Evolutionary conservation across 2,113 vertebrate genomes (phyloP).

Genomic region (Chrysemys picta): DNA sequence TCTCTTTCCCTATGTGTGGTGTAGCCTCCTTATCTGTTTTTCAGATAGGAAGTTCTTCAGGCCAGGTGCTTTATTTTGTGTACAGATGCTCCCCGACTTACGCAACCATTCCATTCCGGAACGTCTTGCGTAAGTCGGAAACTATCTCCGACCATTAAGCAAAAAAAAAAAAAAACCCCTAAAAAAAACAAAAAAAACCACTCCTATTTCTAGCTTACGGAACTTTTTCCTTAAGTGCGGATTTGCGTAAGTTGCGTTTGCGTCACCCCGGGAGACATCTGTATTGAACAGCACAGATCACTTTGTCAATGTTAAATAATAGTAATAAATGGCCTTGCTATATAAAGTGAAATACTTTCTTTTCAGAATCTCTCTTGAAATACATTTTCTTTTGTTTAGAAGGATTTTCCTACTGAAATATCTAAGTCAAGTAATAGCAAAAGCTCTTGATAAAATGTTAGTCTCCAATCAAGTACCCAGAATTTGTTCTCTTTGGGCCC

Average conservation of each 20-base stretch:
- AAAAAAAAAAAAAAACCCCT: too few relatives aligned
- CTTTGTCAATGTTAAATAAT: not conserved
- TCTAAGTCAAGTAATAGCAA: not conserved
- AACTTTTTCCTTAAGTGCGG: too few relatives aligned
- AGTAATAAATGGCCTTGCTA: rapidly evolving
- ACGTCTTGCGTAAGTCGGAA: too few relatives aligned
- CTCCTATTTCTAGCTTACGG: too few relatives aligned
- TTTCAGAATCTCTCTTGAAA: not conserved
- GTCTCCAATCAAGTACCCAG: not conserved
- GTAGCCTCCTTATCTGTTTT: not conserved
- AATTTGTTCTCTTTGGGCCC: constrained; percentile 26
- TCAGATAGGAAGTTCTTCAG: not conserved
- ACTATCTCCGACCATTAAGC: too few relatives aligned
- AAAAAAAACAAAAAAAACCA: too few relatives aligned
- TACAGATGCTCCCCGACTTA: too few relatives aligned
- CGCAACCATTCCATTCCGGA: too few relatives aligned
- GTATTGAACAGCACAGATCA: not conserved
- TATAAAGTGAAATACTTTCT: not conserved
- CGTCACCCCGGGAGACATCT: too few relatives aligned
- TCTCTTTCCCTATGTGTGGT: rapidly evolving
- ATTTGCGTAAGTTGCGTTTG: too few relatives aligned
- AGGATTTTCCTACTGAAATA: not conserved
- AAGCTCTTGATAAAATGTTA: not conserved
- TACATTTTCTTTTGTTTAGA: not conserved
- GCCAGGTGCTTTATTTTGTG: not conserved